phyloP scores from a whole-genome alignment of 2,888 invertebrate genomes.

The Dryadula phaetusa region DNA sequence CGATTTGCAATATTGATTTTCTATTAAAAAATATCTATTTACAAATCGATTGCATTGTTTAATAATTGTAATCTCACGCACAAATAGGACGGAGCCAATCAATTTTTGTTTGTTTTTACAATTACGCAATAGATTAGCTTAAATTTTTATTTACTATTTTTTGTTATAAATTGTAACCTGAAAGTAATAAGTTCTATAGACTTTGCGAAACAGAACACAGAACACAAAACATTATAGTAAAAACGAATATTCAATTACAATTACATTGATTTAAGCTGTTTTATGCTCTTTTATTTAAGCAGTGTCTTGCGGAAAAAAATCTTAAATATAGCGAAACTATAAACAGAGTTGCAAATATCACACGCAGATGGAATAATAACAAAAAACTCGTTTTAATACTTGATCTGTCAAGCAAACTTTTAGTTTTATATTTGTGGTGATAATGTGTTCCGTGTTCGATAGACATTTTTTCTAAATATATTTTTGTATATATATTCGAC shows the following conservation, averaged over 20 bases:
- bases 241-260: not conserved
- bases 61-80: constrained; percentile 27
- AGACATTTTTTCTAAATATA: constrained; percentile 6
- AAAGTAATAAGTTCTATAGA: not conserved
- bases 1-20: constrained; percentile 20
- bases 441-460: constrained; percentile 34
- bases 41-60: constrained; percentile 22
- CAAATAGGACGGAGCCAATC: constrained; percentile 22
- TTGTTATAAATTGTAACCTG: not conserved
- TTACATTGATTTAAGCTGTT: not conserved
- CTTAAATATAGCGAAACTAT: constrained; percentile 24
- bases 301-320: constrained; percentile 13
- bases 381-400: constrained; percentile 33
- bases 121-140: constrained; percentile 1
- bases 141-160: constrained; percentile 18
- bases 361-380: constrained; percentile 29
- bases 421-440: constrained; percentile 32
- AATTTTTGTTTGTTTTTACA: constrained; percentile 9
- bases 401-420: constrained; percentile 35
- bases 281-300: not conserved
- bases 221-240: not conserved
- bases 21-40: constrained; percentile 12
- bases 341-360: constrained; percentile 32
- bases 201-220: not conserved
- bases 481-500: not conserved